Percentiles rank a stretch among this genome's conserved stretches.
These are phyloP conservation scores for Pantelozetes paolii DNA, from an alignment of 2,888 invertebrate species.

Conservation along the genomic window DNA sequence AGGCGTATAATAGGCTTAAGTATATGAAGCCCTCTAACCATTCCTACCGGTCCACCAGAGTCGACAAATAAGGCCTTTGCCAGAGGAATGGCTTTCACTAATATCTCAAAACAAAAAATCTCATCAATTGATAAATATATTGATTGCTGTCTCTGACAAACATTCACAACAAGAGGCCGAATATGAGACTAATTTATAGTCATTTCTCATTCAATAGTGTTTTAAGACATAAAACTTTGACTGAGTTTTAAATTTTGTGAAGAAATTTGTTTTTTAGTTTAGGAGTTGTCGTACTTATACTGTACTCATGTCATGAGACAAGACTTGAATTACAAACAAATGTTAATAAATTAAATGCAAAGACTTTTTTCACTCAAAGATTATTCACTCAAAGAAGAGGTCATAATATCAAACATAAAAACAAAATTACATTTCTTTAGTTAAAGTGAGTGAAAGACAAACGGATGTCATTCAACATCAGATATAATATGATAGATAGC, in stretches of 20 bases:
- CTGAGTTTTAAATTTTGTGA: too few relatives aligned
- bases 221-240: too few relatives aligned
- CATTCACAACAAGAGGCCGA: too few relatives aligned
- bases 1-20: neutral
- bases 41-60: neutral
- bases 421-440: neutral
- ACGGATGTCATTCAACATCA: constrained; percentile 2
- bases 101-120: too few relatives aligned
- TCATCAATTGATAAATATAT: too few relatives aligned
- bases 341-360: neutral
- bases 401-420: constrained; percentile 8
- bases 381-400: constrained; percentile 7
- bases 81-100: too few relatives aligned
- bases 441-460: neutral
- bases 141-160: too few relatives aligned
- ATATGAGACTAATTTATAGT: too few relatives aligned
- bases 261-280: too few relatives aligned
- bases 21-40: neutral
- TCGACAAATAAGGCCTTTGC: too few relatives aligned
- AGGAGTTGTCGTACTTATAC: too few relatives aligned
- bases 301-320: neutral
- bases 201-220: too few relatives aligned
- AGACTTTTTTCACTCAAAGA: neutral
- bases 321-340: neutral
- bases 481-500: neutral